Conservation (phyloP, 2,113 vertebrate species). For the Nettapus auritus region DNA sequence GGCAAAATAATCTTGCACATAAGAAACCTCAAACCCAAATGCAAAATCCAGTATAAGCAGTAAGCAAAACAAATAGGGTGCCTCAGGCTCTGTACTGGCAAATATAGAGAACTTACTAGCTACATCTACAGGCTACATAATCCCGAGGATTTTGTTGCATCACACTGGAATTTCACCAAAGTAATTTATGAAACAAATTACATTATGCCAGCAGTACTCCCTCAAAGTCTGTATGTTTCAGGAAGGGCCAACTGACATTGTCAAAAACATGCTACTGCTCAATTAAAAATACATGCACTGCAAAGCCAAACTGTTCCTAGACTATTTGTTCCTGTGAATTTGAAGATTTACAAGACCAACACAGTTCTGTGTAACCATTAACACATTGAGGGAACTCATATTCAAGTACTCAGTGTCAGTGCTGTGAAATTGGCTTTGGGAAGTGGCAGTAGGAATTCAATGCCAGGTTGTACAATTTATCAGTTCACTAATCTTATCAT, state of each 20-base stretch:
- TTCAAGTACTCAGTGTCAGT: neutral
- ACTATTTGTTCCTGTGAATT: neutral
- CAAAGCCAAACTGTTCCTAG: neutral
- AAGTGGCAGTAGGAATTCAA: neutral
- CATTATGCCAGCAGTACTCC: neutral
- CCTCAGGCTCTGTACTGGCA: neutral
- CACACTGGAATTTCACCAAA: neutral
- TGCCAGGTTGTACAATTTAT: neutral
- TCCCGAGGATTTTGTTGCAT: neutral
- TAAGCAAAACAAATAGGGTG: neutral
- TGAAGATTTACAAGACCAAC: neutral
- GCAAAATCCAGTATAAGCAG: neutral
- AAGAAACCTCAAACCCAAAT: neutral
- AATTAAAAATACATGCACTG: neutral
- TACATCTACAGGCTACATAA: constrained; percentile 20
- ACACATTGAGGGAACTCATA: neutral
- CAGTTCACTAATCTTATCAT: neutral
- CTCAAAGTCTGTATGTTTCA: neutral
- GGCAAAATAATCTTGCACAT: neutral
- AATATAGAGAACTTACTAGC: neutral
- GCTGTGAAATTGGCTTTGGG: neutral
- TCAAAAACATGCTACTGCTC: constrained; percentile 8
- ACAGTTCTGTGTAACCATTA: neutral
- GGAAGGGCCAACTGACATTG: constrained; percentile 35
- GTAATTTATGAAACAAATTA: constrained; percentile 9